Evolutionary conservation across 1,140 invertebrate genomes (phyloP), one percentile per base, ranked within the genome.

Genomic region (Diuraphis noxia): DNA sequence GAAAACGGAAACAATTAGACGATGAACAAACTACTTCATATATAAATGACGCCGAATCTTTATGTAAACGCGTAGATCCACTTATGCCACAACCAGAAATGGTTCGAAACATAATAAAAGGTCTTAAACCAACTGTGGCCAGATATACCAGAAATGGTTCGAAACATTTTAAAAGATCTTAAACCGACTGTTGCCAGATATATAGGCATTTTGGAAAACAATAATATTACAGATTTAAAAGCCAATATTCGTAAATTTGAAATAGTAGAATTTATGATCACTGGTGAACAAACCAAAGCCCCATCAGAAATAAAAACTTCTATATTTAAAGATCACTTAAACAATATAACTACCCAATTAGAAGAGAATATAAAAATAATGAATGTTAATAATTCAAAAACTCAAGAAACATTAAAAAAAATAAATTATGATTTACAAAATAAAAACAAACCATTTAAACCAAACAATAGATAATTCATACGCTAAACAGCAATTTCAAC

Each of bases 261-360:
- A 43, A 84, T 84, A 40, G 10, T 84, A 41, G 81, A 84, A 43
- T 84, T 84, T 84, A 84, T 43, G 81, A 84, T 84, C 0, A 84
- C 81, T 23, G 81, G 81, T n/a, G 25, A 84, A 23, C 23, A 23
- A 30, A 9, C 21, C 30, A 25, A 84, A 41, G 1, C 38, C 23
- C 40, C 81, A 40, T 84, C 38, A 13, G 81, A 84, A 30, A 84
- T 84, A 41, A 41, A 43, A 84, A 77, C 30, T n/a, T 77, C 72
- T 17, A 77, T 77, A 36, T 52, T 52, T 52, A 52, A 52, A 52
- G 21, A 52, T 52, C 21, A 52, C 6, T 52, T 52, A 23, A 52
- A 52, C 49, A 52, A 52, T 23, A 52, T 52, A 52, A 52, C 49
- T 25, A 52, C 7, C 5, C 49, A 52, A 52, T 52, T 52, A 23